Conservation (phyloP, 2,113 vertebrate species). For the Dunckerocampus dactyliophorus region DNA sequence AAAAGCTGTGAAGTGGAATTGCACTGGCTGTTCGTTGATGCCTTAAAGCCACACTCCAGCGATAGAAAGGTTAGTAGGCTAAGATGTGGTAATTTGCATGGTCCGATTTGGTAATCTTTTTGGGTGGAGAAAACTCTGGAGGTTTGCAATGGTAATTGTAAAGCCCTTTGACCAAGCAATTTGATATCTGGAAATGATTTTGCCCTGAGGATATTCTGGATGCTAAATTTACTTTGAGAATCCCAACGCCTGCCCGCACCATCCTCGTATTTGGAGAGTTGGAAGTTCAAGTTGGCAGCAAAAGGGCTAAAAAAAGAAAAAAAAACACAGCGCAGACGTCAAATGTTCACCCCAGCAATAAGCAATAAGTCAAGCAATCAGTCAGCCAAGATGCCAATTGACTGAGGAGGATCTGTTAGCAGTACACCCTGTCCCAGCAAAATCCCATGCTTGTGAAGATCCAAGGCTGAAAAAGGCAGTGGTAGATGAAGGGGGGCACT, state of each 20-base stretch:
- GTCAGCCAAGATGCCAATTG: conserved; percentile 43
- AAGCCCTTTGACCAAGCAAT: conserved; percentile 44
- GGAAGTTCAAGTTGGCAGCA: conserved; percentile 28
- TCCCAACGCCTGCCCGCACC: conserved; percentile 13
- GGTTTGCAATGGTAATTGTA: conserved; percentile 38
- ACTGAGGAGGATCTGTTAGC: conserved; percentile 52
- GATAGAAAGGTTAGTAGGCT: conserved; percentile 40
- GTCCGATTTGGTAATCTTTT: conserved; percentile 34
- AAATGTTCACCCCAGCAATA: conserved; percentile 49
- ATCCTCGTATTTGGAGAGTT: conserved; percentile 8
- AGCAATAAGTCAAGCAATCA: conserved; percentile 47
- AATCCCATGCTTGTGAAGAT: conserved; percentile 61
- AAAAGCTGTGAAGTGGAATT: conserved; percentile 22
- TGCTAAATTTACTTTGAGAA: conserved; percentile 23
- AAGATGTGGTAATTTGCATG: conserved; percentile 38
- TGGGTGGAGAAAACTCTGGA: conserved; percentile 5
- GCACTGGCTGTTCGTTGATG: conserved; percentile 29
- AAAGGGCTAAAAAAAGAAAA: conserved; percentile 46
- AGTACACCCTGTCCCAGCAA: conserved; percentile 60
- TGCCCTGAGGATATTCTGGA: conserved; percentile 19
- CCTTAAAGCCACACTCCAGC: conserved; percentile 31
- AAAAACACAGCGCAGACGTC: conserved; percentile 49
- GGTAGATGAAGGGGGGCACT: conserved; percentile 21
- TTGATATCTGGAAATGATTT: conserved; percentile 38
- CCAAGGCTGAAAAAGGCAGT: conserved; percentile 54